These are phyloP conservation scores for Lithobates pipiens DNA, from an alignment of 2,797 vertebrate species.

Conservation along the genomic window DNA sequence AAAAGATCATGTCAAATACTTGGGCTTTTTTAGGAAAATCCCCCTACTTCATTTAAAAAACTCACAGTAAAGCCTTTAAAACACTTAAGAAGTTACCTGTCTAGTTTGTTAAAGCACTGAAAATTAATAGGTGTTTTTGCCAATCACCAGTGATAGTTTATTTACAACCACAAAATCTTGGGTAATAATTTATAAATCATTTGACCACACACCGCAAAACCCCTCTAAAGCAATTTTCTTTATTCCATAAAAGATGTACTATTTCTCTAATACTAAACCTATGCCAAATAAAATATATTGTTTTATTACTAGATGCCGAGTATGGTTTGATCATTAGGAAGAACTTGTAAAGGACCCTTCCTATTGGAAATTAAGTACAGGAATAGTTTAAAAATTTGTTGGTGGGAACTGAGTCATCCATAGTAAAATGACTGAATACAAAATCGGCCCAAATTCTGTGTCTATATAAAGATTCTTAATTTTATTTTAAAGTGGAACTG, in stretches of 20 bases:
- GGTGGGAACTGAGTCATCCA: too few relatives aligned
- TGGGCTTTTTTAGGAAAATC: slow-evolving; percentile 65
- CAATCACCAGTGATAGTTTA: slow-evolving; percentile 50
- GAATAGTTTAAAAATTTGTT: neutral
- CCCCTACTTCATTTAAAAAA: slow-evolving; percentile 61
- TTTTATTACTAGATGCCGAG: slow-evolving; percentile 14
- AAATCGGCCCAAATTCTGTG: too few relatives aligned
- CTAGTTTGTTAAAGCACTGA: slow-evolving; percentile 53
- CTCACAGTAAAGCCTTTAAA: slow-evolving; percentile 60
- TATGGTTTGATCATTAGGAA: slow-evolving; percentile 11
- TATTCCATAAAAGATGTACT: slow-evolving; percentile 37
- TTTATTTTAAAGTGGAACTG: too few relatives aligned
- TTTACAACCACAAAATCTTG: slow-evolving; percentile 46
- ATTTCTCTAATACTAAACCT: slow-evolving; percentile 35
- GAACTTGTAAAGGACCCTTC: neutral
- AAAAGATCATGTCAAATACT: slow-evolving; percentile 58
- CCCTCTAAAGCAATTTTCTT: slow-evolving; percentile 42
- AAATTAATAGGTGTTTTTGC: slow-evolving; percentile 54
- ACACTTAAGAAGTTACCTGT: slow-evolving; percentile 62
- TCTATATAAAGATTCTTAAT: too few relatives aligned
- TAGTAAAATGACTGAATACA: too few relatives aligned
- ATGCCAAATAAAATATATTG: slow-evolving; percentile 44
- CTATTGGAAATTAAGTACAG: neutral
- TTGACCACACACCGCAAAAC: slow-evolving; percentile 47
- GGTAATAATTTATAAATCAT: slow-evolving; percentile 57